Conservation (phyloP, 2,113 vertebrate genomes). For the Hyaena hyaena region DNA sequence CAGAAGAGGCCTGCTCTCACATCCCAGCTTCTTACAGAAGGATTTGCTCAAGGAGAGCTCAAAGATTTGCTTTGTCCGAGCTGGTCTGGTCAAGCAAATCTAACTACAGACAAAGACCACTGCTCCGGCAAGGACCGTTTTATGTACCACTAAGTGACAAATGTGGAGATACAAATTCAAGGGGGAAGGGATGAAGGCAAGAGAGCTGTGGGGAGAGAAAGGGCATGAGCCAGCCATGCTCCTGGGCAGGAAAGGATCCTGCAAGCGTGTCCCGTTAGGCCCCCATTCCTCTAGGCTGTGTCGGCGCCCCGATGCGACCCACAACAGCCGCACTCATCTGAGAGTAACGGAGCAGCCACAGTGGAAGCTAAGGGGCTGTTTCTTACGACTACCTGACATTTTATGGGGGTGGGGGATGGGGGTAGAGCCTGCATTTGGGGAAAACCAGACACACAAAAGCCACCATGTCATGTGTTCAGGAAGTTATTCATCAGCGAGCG, state of each 20-base stretch:
- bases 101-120: not conserved
- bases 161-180: not conserved
- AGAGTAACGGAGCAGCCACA: not conserved
- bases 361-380: not conserved
- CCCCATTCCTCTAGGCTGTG: too few relatives aligned
- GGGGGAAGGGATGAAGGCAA: not conserved
- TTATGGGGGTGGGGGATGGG: not conserved
- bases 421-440: not conserved
- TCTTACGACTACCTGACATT: not conserved
- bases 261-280: not conserved
- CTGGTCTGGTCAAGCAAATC: not conserved
- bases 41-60: not conserved
- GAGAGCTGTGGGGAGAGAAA: not conserved
- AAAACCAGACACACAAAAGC: not conserved
- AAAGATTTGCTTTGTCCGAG: not conserved
- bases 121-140: not conserved
- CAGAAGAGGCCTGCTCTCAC: not conserved
- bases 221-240: not conserved
- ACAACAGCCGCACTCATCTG: not conserved
- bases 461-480: not conserved
- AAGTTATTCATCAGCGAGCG: not conserved
- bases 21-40: not conserved
- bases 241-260: not conserved
- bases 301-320: not conserved
- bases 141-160: not conserved